These are phyloP conservation scores for Lumbricus terrestris DNA, from an alignment of 2,888 invertebrate genomes.

Conservation along the genomic window DNA sequence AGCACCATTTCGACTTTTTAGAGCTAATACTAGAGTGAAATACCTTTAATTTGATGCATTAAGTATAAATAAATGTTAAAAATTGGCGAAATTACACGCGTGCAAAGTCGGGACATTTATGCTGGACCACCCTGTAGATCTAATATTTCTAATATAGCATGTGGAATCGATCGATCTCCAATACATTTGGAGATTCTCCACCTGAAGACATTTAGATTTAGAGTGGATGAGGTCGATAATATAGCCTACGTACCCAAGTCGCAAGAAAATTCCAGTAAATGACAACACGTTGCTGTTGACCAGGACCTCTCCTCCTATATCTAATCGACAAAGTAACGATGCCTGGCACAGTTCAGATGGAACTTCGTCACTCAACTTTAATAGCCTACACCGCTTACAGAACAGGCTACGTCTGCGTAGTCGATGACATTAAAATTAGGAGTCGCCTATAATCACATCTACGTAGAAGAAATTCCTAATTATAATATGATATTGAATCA, in stretches of 20 bases:
- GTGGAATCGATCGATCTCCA: not conserved
- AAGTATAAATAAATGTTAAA: too few relatives aligned
- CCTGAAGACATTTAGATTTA: too few relatives aligned
- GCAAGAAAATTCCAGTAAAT: not conserved
- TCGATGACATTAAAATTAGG: not conserved
- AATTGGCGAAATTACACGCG: too few relatives aligned
- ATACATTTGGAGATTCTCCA: not conserved
- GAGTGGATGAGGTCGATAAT: not conserved
- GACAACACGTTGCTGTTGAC: not conserved
- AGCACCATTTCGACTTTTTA: too few relatives aligned
- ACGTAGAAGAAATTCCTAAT: not conserved
- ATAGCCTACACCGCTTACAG: not conserved
- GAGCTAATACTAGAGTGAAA: too few relatives aligned
- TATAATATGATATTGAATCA: constrained; percentile 3
- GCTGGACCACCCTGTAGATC: too few relatives aligned
- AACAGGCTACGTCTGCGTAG: not conserved
- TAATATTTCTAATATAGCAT: not conserved
- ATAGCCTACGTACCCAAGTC: not conserved
- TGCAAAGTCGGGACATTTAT: too few relatives aligned
- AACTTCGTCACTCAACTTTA: not conserved
- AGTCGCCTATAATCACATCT: not conserved
- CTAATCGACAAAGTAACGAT: not conserved
- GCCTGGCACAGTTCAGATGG: not conserved
- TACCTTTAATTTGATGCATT: too few relatives aligned
- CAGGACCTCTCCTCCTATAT: not conserved